Base-by-base conservation (phyloP, 2,888 invertebrate genomes). In the Lagria hirta region DNA sequence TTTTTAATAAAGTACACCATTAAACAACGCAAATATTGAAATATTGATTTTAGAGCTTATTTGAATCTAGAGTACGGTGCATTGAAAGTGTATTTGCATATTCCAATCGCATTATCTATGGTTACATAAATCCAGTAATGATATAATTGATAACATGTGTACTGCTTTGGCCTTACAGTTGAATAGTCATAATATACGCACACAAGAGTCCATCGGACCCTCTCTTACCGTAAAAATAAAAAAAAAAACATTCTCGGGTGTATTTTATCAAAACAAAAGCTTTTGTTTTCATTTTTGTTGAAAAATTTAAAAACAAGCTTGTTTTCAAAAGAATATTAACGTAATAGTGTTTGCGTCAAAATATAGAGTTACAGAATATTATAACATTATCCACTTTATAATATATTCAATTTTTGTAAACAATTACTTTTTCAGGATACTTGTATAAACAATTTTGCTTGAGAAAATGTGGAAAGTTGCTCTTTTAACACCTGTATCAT, bases 71-170 rank as follows among this genome's bases (percentile, higher is more conserved):
- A 38, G 38, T 38, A 40, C 34, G 43, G 34, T 43, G 49, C 47
- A 48, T 55, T 57, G 47, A 49, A 51, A 55, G 43, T 52, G 52
- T 55, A 55, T 62, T 60, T 59, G 57, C 55, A 62, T 56, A 58
- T 56, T 54, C 54, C 54, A 56, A 59, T 55, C 55, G 55, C 52
- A 60, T 62, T 62, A 61, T 50, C 49, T 52, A 61, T 47, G 58
- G 54, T 60, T 60, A 60, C 59, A 61, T 60, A 58, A 60, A 62
- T 61, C 56, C 55, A 41, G 54, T 60, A 60, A 61, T 61, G 58
- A 58, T 56, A 60, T 63, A 63, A 63, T 63, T 63, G 60, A 58
- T 58, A 59, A 59, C 59, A 57, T 51, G 49, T 54, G 54, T 50
- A 51, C 44, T 32, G 43, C 36, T 29, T 40, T 40, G 23, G 18